Conservation (phyloP, 1,140 invertebrate genomes). For the Leptoteleia sp. region DNA sequence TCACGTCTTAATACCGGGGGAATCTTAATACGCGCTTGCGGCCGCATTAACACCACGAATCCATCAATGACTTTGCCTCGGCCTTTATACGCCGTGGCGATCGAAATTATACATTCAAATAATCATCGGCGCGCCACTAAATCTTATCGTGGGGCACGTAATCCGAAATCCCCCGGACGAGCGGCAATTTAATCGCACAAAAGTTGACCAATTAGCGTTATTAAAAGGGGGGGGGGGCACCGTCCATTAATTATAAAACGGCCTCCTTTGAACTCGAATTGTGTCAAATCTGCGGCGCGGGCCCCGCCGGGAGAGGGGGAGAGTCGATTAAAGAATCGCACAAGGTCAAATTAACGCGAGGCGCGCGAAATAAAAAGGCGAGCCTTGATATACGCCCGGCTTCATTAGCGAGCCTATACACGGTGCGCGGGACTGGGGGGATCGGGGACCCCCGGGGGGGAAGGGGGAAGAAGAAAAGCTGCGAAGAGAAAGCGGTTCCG, state of each 20-base stretch:
- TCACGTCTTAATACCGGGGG: no score
- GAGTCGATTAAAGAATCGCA: conserved; percentile 15
- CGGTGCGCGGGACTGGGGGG: no score
- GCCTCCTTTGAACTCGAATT: conserved; percentile 1
- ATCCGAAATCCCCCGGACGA: no score
- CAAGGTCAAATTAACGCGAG: conserved; percentile 20
- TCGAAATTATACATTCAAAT: no score
- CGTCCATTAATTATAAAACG: conserved; percentile 25
- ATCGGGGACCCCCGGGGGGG: conserved; percentile 25
- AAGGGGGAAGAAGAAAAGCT: conserved; percentile 27
- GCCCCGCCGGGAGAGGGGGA: neutral
- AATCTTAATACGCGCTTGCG: no score
- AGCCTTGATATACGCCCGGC: conserved; percentile 28
- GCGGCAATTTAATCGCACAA: no score
- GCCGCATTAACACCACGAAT: no score
- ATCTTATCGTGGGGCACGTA: no score
- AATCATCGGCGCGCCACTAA: no score
- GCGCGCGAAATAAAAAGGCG: conserved; percentile 31
- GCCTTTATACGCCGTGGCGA: no score
- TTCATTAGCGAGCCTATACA: conserved; percentile 52
- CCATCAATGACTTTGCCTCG: no score
- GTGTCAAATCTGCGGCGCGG: conserved; percentile 6
- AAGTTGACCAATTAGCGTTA: conserved; percentile 19
- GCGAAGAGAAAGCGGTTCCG: conserved; percentile 29
- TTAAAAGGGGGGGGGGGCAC: conserved; percentile 29